phyloP scores from a whole-genome alignment of 2,113 vertebrate genomes.

The Galemys pyrenaicus region DNA sequence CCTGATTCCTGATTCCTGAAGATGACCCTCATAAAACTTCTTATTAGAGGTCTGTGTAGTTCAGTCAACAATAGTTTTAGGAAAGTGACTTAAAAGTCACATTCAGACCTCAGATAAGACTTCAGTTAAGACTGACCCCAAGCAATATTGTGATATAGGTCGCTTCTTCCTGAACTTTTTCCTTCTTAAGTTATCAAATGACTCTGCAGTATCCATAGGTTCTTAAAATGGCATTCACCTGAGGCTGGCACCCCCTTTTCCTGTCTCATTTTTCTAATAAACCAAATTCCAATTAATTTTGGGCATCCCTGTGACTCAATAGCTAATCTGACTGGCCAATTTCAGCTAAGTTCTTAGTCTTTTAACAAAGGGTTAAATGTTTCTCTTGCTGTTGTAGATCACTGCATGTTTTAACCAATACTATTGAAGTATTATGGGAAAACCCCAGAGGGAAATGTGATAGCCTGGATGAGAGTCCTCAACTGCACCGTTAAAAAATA shows the following conservation, averaged over 20 bases:
- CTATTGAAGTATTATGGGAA: too few species aligned
- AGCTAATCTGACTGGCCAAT: neutral
- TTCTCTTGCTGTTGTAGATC: neutral
- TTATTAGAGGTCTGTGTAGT: neutral
- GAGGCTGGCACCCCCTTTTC: neutral
- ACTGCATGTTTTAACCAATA: neutral
- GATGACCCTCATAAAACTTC: neutral
- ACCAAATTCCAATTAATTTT: neutral
- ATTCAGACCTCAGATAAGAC: neutral
- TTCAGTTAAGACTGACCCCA: neutral
- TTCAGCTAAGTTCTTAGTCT: neutral
- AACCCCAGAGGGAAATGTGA: too few species aligned
- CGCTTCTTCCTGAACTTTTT: neutral
- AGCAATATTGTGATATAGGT: neutral
- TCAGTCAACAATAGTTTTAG: neutral
- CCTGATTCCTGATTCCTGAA: conserved; percentile 48
- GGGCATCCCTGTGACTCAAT: neutral
- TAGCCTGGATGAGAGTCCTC: too few species aligned
- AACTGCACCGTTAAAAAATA: too few species aligned
- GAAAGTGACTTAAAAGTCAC: neutral
- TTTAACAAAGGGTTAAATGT: neutral
- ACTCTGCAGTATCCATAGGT: neutral
- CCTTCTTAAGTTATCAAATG: neutral
- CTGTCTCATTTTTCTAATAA: neutral
- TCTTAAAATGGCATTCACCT: neutral